These are phyloP conservation scores for Galaxias olidus DNA, from an alignment of 2,797 vertebrate genomes.

Conservation along the genomic window DNA sequence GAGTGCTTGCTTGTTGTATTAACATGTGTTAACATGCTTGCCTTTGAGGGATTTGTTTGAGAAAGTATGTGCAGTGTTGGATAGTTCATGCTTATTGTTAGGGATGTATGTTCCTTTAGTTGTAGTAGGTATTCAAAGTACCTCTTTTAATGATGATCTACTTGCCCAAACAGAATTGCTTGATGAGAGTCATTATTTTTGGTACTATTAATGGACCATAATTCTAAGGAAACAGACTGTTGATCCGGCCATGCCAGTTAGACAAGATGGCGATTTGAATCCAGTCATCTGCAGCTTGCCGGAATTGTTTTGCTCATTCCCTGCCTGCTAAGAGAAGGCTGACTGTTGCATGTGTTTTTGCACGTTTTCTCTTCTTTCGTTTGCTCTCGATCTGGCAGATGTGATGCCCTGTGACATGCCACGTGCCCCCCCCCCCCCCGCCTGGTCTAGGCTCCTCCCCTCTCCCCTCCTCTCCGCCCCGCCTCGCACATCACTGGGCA, in stretches of 20 bases:
- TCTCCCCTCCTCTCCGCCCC: conserved; percentile 3
- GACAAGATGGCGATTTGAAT: not conserved
- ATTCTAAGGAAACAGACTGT: too few species aligned
- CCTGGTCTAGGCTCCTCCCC: conserved; percentile 35
- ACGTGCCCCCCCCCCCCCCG: conserved; percentile 48
- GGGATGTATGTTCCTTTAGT: not conserved
- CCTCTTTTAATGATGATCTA: too few species aligned
- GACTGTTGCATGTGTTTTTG: conserved; percentile 10
- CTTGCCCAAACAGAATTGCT: too few species aligned
- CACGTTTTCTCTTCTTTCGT: conserved; percentile 23
- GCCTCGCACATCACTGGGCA: conserved; percentile 57
- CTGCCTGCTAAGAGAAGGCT: not conserved
- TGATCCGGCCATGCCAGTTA: too few species aligned
- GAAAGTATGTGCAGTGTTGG: conserved; percentile 5
- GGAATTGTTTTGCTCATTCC: not conserved
- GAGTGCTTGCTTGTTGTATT: conserved; percentile 6
- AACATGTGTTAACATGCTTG: not conserved
- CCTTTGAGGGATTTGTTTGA: not conserved
- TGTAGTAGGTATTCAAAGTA: not conserved
- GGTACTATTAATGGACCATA: too few species aligned
- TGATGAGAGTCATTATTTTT: too few species aligned
- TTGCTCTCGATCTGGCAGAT: conserved; percentile 59
- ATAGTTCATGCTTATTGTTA: not conserved
- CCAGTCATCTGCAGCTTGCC: not conserved
- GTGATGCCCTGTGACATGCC: conserved; percentile 68